Base-by-base conservation (phyloP, 1,140 invertebrate genomes). In the Druon quercuslanigerum region DNA sequence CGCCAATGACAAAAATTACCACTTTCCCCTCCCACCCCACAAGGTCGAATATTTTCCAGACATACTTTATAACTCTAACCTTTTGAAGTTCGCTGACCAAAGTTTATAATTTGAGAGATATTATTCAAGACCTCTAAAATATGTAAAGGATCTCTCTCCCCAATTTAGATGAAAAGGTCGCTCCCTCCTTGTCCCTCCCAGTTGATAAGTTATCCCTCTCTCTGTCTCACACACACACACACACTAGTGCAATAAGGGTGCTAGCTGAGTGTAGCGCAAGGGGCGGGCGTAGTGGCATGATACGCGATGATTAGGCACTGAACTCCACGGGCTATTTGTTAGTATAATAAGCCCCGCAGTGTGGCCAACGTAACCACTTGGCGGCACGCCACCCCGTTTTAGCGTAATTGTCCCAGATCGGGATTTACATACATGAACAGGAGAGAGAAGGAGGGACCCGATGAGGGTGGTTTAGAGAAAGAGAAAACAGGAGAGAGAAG, bases 341-440 rank as follows among this genome's bases (percentile, higher is more conserved):
- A 91, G 90, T 91, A 91, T 91, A 91, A 91, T 91, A 90, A 91
- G 88, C 75, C 83, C 86, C 84, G 89, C 87, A 89, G 89, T 88
- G 88, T 89, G 89, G 89, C 88, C 85, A 88, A 86, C 86, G 84
- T 90, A 91, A 91, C 89, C 90, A 86, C 89, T 88, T 80, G 87
- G 75, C 86, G 85, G 86, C 90, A 91, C 90, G 90, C 90, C 89
- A 91, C 82, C 79, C 85, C 88, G 88, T 87, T 91, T 90, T 90
- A 89, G 79, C 85, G 88, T 90, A 91, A 91, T 91, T 90, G 90
- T 89, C 86, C 87, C 86, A 89, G 88, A 89, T 90, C 85, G 83
- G 79, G 87, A 91, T 91, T 91, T 91, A 89, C 90, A 91, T 91
- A 90, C 81, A 77, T 77, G 83, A 78, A 82, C 71, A 54, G 73